Base-by-base conservation (phyloP, 2,113 vertebrate species). In the Kryptolebias marmoratus region DNA sequence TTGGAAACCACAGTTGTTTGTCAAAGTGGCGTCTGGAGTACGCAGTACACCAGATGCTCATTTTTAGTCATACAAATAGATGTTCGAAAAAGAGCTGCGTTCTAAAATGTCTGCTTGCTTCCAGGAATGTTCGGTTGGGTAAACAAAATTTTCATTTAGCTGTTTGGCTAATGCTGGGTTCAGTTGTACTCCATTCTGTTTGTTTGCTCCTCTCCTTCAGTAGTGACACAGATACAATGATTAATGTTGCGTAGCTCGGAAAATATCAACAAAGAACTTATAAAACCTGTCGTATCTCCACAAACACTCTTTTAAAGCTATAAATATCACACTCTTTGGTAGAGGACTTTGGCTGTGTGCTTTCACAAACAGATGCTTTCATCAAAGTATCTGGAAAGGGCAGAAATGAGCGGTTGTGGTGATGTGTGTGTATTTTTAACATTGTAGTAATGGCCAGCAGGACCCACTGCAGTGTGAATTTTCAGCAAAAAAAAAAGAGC, bases 11-110 rank as follows among this genome's bases (percentile, higher is more conserved):
- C 53, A 52, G 56, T 18, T 27, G 64, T 68, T 36, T 69, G 54
- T 62, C 58, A 53, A 65, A 27, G 57, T 70, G 58, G 77, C 82
- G 82, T 64, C 80, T 85, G 80, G 67, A 83, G 77, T 32, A 18
- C 48, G 5, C 30, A 16, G 64, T 68, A 61, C 76, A 72, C 65
- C 88, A 73, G 75, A 66, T 80, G 75, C 78, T 71, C 65, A 56
- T 13, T 14, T 31, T 15, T 56, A 56, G 8, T 30, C 54, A 56
- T 6, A 56, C 27, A 30, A 14, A 32, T 4, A 56, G 12, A 31
- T 31, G 5, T 7, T 6, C 13, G 9, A 11, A 31, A 6, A 15
- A 56, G 28, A 18, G 16, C 7, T 42, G 39, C 10, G 39, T 10
- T 42, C 39, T 42, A 10, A 42, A 42, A 42, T 42, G 39, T 6